These are phyloP conservation scores for Tupaia tana DNA, from an alignment of 2,113 vertebrate genomes.

Conservation along the genomic window DNA sequence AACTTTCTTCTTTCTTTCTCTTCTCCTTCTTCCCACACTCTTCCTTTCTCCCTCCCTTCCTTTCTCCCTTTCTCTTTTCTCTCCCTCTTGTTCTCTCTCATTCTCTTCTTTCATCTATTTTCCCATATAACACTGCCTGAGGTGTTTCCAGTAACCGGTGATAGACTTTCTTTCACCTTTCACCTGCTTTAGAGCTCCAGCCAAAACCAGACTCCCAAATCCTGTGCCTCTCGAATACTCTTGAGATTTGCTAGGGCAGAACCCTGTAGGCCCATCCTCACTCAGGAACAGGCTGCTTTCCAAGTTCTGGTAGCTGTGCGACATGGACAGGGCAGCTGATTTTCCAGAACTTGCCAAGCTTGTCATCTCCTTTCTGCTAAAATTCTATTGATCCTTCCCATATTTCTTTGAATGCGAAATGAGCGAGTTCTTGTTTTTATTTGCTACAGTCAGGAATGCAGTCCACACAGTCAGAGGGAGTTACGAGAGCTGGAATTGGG, in stretches of 20 bases:
- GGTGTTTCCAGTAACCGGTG: not conserved
- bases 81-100: not conserved
- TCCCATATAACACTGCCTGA: not conserved
- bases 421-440: constrained; percentile 9
- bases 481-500: not conserved
- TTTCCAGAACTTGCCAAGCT: not conserved
- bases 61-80: too few species aligned
- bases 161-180: not conserved
- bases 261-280: not conserved
- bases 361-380: not conserved
- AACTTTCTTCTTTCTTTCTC: constrained; percentile 16
- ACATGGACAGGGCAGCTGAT: not conserved
- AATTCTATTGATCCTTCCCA: not conserved
- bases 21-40: not conserved
- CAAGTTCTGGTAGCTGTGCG: not conserved
- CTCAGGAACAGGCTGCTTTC: not conserved
- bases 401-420: not conserved
- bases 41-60: too few species aligned
- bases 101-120: not conserved
- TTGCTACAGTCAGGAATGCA: not conserved
- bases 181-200: not conserved
- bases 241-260: not conserved
- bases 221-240: not conserved
- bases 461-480: not conserved
- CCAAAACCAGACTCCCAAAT: not conserved